A percentile compares a stretch with the other conserved stretches of the same genome.
Conservation (phyloP, 2,113 vertebrate genomes). For the Rhinoderma darwinii region DNA sequence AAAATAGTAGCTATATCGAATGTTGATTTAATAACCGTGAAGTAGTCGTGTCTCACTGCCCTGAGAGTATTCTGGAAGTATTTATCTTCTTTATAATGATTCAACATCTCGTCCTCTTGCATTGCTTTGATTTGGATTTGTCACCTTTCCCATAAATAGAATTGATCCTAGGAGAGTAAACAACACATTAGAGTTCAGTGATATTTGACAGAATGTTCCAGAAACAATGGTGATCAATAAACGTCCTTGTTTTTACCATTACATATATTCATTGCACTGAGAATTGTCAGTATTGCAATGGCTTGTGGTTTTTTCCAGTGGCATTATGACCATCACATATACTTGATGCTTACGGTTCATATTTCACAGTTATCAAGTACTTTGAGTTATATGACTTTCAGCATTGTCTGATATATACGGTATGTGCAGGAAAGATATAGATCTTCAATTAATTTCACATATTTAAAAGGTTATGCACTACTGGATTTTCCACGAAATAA, state of each 20-base stretch:
- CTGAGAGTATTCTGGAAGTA: neutral
- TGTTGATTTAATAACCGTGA: no score
- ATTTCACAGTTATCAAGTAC: conserved; percentile 1
- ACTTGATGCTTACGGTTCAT: neutral
- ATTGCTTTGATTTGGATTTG: conserved; percentile 64
- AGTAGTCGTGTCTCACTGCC: neutral
- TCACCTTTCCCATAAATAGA: conserved; percentile 67
- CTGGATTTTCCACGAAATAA: conserved; percentile 30
- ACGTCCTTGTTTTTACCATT: conserved; percentile 24
- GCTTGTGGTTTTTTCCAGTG: neutral
- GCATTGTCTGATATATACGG: conserved; percentile 11
- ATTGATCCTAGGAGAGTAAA: conserved; percentile 62
- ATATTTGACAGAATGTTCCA: conserved; percentile 16
- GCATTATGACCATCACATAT: neutral
- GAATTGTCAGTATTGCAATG: conserved; percentile 16
- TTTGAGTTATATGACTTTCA: conserved; percentile 35
- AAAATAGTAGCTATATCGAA: no score
- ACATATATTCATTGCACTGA: conserved; percentile 3
- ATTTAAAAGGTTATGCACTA: conserved; percentile 44
- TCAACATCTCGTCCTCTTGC: conserved; percentile 63
- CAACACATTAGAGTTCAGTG: conserved; percentile 37
- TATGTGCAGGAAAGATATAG: conserved; percentile 48
- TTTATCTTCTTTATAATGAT: conserved; percentile 62
- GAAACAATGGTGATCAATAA: conserved; percentile 12
- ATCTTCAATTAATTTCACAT: conserved; percentile 40